Evolutionary conservation across 2,113 vertebrate genomes (phyloP).

Genomic region (Gopherus evgoodei): DNA sequence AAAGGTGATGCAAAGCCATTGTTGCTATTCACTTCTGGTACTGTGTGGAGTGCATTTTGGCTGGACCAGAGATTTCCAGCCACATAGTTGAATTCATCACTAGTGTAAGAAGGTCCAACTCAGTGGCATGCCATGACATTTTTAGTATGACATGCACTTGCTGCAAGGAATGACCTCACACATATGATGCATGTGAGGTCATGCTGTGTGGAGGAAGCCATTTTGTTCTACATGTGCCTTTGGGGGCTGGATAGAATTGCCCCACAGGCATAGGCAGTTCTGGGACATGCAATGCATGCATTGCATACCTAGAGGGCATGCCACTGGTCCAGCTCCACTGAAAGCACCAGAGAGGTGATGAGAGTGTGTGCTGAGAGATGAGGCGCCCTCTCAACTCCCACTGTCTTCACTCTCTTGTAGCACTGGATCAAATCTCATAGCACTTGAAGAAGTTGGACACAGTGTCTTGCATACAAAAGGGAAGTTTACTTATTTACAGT

Average conservation of each 20-base stretch:
- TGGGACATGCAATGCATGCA: neutral
- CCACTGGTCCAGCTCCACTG: neutral
- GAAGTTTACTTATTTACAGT: conserved; percentile 12
- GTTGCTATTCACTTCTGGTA: neutral
- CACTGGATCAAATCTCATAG: neutral
- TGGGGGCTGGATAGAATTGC: neutral
- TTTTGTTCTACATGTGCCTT: neutral
- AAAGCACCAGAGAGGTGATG: neutral
- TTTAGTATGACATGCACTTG: neutral
- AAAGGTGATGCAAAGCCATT: neutral
- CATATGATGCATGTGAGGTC: neutral
- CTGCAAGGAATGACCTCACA: neutral
- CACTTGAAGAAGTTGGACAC: neutral
- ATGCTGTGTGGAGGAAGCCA: neutral
- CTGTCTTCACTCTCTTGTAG: neutral
- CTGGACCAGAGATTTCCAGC: neutral
- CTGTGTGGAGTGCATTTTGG: neutral
- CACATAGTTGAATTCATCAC: neutral
- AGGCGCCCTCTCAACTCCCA: neutral
- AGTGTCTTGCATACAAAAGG: neutral
- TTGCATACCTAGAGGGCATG: neutral
- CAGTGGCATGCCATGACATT: neutral
- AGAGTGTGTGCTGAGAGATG: neutral
- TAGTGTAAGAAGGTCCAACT: neutral
- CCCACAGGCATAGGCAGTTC: neutral